phyloP scores from a whole-genome alignment of 35 echinoderm and acorn worm species.

The Nesometra sesokonis region DNA sequence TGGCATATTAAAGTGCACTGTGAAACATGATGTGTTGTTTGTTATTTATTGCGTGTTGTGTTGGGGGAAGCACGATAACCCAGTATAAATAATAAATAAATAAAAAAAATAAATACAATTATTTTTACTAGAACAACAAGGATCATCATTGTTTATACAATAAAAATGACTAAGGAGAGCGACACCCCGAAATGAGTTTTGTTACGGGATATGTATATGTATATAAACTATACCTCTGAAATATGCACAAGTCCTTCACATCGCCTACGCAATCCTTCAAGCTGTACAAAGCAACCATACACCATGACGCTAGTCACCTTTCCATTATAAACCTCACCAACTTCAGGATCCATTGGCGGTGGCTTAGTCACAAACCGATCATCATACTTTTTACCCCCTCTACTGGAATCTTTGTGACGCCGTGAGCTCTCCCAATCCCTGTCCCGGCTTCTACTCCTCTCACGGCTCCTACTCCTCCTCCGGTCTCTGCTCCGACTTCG shows the following conservation, averaged over 20 bases:
- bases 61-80: no score
- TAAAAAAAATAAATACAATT: no score
- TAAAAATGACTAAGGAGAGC: no score
- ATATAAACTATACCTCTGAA: constrained; percentile 62
- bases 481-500: background rate
- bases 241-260: constrained; percentile 96
- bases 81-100: no score
- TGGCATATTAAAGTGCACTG: no score
- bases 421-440: constrained; percentile 36
- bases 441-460: constrained; percentile 17
- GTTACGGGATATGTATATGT: no score
- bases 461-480: background rate
- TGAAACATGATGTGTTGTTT: no score
- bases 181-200: no score
- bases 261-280: constrained; percentile 58
- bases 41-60: no score
- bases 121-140: no score
- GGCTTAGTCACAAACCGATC: constrained; percentile 79
- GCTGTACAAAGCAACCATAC: constrained; percentile 94
- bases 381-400: constrained; percentile 30
- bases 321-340: constrained; percentile 68
- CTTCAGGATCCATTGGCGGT: constrained; percentile 72
- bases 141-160: no score
- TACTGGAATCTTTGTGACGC: constrained; percentile 6
- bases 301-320: constrained; percentile 94